These are phyloP conservation scores for Xiphorhynchus elegans DNA, from an alignment of 2,113 vertebrate genomes.

Conservation along the genomic window DNA sequence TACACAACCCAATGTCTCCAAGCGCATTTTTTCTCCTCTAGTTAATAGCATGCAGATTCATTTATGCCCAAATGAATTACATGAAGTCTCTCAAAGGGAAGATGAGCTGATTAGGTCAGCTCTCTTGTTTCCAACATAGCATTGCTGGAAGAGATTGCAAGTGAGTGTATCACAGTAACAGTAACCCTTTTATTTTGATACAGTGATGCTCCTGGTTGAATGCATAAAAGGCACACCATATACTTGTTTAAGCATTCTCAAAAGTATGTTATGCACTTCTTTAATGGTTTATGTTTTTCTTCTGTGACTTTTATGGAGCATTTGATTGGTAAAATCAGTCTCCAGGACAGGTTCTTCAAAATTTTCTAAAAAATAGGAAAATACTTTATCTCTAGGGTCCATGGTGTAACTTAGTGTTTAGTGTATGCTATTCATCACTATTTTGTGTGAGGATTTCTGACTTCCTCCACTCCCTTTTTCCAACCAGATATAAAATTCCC, in stretches of 20 bases:
- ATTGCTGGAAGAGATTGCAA: neutral
- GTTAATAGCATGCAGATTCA: neutral
- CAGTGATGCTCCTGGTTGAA: neutral
- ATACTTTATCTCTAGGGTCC: neutral
- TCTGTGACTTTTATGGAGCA: neutral
- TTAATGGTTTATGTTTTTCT: neutral
- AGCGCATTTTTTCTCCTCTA: neutral
- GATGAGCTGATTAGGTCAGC: neutral
- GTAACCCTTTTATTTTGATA: neutral
- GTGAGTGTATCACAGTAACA: neutral
- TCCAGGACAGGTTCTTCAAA: neutral
- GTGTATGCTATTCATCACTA: neutral
- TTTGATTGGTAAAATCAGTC: neutral
- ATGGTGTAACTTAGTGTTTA: neutral
- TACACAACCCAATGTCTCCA: neutral
- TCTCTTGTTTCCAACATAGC: neutral
- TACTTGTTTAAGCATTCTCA: neutral
- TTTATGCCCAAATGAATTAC: neutral
- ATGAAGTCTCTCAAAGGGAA: neutral
- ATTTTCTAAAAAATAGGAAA: neutral
- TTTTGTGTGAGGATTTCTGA: neutral
- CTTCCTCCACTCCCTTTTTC: fast-evolving
- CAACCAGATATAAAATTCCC: neutral
- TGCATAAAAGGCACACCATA: neutral
- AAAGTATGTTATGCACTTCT: neutral